phyloP scores from a whole-genome alignment of 2,888 invertebrate species.

The Drosophila paranaensis region DNA sequence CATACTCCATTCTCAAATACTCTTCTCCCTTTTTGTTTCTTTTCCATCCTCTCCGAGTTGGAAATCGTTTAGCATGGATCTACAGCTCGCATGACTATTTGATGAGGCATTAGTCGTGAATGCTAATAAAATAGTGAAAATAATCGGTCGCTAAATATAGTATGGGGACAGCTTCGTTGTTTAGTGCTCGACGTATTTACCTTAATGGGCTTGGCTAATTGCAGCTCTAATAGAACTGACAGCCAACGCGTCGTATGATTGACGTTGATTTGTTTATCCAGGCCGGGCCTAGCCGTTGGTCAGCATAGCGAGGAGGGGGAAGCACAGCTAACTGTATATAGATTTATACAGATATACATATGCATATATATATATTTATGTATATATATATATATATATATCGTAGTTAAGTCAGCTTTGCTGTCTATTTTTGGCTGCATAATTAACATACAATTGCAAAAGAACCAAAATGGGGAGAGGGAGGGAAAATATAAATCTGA shows the following conservation, averaged over 20 bases:
- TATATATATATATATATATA: background rate
- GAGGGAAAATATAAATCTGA: conserved; percentile 28
- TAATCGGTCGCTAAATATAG: background rate
- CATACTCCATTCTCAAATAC: too few species aligned
- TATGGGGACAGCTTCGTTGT: background rate
- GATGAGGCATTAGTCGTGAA: background rate
- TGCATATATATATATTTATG: background rate
- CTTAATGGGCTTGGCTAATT: conserved; percentile 53
- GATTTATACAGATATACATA: background rate
- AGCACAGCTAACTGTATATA: background rate
- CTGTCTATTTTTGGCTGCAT: conserved; percentile 59
- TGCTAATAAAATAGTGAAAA: conserved; percentile 1
- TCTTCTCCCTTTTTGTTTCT: background rate
- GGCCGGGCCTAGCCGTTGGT: conserved; percentile 28
- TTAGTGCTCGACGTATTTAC: conserved; percentile 19
- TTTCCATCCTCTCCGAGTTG: background rate
- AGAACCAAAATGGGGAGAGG: conserved; percentile 11
- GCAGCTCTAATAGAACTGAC: conserved; percentile 60
- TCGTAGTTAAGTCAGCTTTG: conserved; percentile 20
- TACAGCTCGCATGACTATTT: background rate
- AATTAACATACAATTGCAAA: conserved; percentile 70
- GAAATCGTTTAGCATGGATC: background rate
- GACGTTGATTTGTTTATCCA: conserved; percentile 69
- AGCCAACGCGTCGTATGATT: conserved; percentile 66
- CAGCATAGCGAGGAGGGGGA: background rate